Base-by-base conservation (phyloP, 1,140 invertebrate species). In the Sminthurides bifidus region DNA sequence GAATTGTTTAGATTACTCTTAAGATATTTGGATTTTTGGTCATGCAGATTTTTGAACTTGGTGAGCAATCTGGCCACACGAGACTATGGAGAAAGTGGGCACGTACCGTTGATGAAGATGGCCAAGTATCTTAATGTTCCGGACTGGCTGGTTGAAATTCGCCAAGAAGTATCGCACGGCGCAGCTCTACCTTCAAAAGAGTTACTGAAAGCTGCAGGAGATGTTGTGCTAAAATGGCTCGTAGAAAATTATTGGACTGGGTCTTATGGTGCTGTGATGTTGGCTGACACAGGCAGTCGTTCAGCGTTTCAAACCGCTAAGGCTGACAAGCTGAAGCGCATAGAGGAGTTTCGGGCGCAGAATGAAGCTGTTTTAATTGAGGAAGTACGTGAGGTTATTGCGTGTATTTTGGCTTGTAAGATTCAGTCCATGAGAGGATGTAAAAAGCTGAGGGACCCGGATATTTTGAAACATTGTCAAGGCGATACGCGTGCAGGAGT, bases 141-240 rank as follows among this genome's bases (percentile, higher is more conserved):
- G 17, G 73, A 76, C 35, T 82, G 80, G 80, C 74, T 83, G 54
- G 75, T 82, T 4, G 74, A 78, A 54, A 65, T 83, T n/a, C 69
- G 81, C 41, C 79, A 83, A 61, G 76, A 81, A 54, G 74, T 75
- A n/a, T 77, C 79, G 19, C 80, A 83, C 66, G 75, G 75, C 43
- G 70, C 75, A 54, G 71, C 73, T 58, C 66, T 81, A 35, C 78
- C 80, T 21, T 71, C 78, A 0, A 64, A 81, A 15, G 68, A 70
- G 31, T 65, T 76, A 49, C 65, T 82, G 8, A 71, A 77, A 63
- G 71, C 75, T 59, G 80, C 77, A 8, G 68, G 72, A 29, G 65
- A 72, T 29, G 71, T 77, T 33, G 70, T 77, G 33, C 68, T 80
- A 38, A 66, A 74, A 17, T 82, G 80, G 80, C 64, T 82, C n/a